Evolutionary conservation across 2,797 vertebrate species (phyloP).

Genomic region (Podargus strigoides): DNA sequence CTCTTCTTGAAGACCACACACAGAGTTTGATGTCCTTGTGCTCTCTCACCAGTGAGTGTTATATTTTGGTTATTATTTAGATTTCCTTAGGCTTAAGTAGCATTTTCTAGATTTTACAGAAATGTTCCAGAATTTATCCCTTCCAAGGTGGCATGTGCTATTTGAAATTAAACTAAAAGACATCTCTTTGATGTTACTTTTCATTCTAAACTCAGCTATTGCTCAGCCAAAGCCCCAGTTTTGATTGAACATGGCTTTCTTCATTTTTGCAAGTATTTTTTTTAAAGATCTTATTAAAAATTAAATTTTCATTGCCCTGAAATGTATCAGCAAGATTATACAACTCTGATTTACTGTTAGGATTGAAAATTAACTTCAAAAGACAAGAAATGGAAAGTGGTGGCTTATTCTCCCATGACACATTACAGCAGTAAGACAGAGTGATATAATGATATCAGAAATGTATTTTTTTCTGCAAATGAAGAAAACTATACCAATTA

Average conservation of each 20-base stretch:
- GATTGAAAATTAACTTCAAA: constrained; percentile 76
- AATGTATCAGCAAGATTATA: constrained; percentile 75
- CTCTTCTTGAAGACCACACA: neutral
- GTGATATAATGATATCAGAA: constrained; percentile 63
- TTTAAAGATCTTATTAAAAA: constrained; percentile 72
- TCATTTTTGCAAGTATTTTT: neutral
- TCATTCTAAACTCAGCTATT: constrained; percentile 70
- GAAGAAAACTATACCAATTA: neutral
- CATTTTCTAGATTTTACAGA: constrained; percentile 62
- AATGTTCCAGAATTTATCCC: constrained; percentile 50
- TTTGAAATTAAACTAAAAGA: constrained; percentile 73
- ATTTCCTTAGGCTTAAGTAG: constrained; percentile 24
- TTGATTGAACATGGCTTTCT: constrained; percentile 56
- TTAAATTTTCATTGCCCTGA: constrained; percentile 73
- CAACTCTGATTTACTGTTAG: constrained; percentile 76
- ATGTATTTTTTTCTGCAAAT: constrained; percentile 18
- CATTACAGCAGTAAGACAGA: constrained; percentile 48
- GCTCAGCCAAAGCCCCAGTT: constrained; percentile 45
- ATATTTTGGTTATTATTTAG: constrained; percentile 41
- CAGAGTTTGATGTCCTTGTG: neutral
- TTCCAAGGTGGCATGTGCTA: constrained; percentile 49
- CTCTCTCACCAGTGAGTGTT: neutral
- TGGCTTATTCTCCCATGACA: constrained; percentile 55
- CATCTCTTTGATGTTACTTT: constrained; percentile 74
- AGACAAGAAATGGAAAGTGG: constrained; percentile 67